Evolutionary conservation across 1,140 invertebrate genomes (phyloP), one percentile per base, ranked within the genome.

Genomic region (Trypoxylus dichotomus): DNA sequence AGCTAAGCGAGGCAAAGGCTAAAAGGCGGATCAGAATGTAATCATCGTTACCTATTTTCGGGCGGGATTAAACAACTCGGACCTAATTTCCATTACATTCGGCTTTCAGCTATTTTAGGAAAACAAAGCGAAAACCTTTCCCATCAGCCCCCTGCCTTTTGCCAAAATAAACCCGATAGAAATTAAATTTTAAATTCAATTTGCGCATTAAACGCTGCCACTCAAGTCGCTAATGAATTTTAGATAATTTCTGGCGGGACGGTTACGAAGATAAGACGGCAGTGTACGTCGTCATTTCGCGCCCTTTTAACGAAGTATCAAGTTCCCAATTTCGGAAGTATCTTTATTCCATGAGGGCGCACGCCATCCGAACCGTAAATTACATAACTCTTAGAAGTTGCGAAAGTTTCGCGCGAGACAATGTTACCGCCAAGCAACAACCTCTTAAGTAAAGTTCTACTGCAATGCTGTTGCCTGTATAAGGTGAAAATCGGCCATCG

Each of bases 151-250:
- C 32, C 32, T 37, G 5, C 10, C 10, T 8, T 37, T 37, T 8
- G 32, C 32, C 32, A n/a, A 54, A 6, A 54, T 19, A 54, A 54
- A 54, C 47, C 19, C 47, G 47, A 54, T 54, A 54, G 13, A 54
- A 15, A 54, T 54, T 54, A 54, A 54, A 54, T 54, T 54, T 54
- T 54, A 54, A 54, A 54, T 54, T 54, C 47, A 54, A 54, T 54
- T 54, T 54, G 15, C 47, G 47, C 47, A 54, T 54, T 54, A 54
- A 54, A 54, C 47, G 47, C 7, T 6, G 47, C 47, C 47, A 54
- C 15, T 54, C 47, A 54, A 54, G 15, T 54, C n/a, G 47, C 47
- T 54, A 54, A 54, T 54, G 47, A 54, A 54, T 54, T 54, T 54
- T 54, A 54, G 19, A 54, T 54, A 54, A 54, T 54, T 54, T 54